Conservation (phyloP, 2,113 vertebrate species). For the Circaetus gallicus region DNA sequence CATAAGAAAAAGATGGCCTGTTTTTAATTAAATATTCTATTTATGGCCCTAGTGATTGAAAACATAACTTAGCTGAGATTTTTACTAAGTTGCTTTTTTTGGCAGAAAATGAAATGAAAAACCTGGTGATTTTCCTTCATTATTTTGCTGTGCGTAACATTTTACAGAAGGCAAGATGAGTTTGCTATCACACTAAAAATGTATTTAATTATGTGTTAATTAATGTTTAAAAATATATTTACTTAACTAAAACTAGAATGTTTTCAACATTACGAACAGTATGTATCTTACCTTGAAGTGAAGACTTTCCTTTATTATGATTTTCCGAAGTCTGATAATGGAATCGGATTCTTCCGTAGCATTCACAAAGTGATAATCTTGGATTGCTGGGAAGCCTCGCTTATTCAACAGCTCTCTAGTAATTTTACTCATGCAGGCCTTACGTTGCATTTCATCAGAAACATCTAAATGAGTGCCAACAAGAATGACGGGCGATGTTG, state of each 20-base stretch:
- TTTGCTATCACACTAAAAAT: neutral
- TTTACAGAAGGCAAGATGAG: neutral
- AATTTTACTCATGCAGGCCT: conserved; percentile 83
- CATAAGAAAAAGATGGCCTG: neutral
- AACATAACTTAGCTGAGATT: neutral
- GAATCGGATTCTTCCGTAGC: conserved; percentile 85
- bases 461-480: conserved; percentile 90
- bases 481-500: conserved; percentile 90
- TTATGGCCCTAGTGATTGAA: neutral
- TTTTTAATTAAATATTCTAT: neutral
- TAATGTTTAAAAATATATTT: neutral
- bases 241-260: neutral
- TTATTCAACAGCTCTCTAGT: conserved; percentile 84
- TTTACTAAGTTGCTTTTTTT: neutral
- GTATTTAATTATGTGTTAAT: neutral
- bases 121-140: neutral
- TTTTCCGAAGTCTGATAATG: conserved; percentile 85
- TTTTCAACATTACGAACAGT: neutral
- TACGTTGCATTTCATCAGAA: conserved; percentile 82
- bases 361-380: conserved; percentile 85
- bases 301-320: conserved; percentile 83
- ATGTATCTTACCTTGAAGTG: conserved; percentile 84
- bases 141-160: neutral
- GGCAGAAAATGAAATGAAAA: neutral
- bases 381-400: conserved; percentile 85